A percentile compares a stretch with the other conserved stretches of the same genome.
phyloP scores from a whole-genome alignment of 2,113 vertebrate species.

The Camarhynchus parvulus region DNA sequence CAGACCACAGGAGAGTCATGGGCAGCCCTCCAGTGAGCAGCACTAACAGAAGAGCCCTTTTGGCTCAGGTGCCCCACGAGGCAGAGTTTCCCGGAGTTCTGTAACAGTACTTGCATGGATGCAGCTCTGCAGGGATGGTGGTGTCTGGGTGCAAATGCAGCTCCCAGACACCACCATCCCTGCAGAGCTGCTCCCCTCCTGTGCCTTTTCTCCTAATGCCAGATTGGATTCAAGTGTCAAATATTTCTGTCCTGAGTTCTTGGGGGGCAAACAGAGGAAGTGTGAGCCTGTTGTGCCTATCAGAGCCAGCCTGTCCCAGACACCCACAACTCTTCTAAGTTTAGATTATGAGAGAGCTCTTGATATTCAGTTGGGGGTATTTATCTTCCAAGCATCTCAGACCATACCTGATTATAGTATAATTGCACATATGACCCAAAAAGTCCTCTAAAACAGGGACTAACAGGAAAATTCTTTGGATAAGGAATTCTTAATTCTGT shows the following conservation, averaged over 20 bases:
- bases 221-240: background rate
- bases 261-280: background rate
- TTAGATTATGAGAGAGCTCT: background rate
- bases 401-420: background rate
- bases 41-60: background rate
- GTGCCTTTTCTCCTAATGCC: background rate
- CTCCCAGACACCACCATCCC: background rate
- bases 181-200: background rate
- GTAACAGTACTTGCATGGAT: background rate
- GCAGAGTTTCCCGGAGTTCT: background rate
- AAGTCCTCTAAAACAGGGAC: background rate
- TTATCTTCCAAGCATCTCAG: background rate
- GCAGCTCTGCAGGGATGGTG: too few species aligned
- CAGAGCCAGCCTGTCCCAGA: accelerated
- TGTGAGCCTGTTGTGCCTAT: background rate
- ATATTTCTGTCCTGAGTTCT: background rate
- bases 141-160: too few species aligned
- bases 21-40: background rate
- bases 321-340: background rate
- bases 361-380: background rate
- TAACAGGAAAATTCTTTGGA: background rate
- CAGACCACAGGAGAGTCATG: too few species aligned
- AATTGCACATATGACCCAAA: background rate
- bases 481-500: background rate
- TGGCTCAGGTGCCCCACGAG: background rate